phyloP scores from a whole-genome alignment of 2,888 invertebrate species.

The Phaonia tiefii region DNA sequence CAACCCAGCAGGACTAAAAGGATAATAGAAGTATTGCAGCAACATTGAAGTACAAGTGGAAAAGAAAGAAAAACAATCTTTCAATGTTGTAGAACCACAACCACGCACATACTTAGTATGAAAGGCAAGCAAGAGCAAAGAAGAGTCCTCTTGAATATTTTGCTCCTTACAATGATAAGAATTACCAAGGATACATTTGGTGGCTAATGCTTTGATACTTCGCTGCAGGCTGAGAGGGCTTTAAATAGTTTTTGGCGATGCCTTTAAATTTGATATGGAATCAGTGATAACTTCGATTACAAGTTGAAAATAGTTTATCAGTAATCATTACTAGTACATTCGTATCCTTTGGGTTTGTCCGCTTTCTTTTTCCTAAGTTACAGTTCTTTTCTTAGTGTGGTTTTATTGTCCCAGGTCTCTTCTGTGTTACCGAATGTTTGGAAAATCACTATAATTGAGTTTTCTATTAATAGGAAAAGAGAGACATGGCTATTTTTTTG shows the following conservation, averaged over 20 bases:
- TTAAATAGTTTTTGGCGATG: background rate
- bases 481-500: slow-evolving; percentile 13
- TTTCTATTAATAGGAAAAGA: slow-evolving; percentile 32
- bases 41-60: too few species aligned
- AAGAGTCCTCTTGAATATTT: too few species aligned
- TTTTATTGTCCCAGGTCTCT: background rate
- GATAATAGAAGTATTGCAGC: slow-evolving; percentile 17
- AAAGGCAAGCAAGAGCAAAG: too few species aligned
- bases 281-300: slow-evolving; percentile 30
- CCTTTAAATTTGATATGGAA: slow-evolving; percentile 15
- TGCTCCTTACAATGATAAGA: background rate
- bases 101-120: too few species aligned
- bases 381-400: too few species aligned
- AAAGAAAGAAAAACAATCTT: too few species aligned
- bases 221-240: background rate
- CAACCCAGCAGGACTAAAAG: background rate
- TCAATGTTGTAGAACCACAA: too few species aligned
- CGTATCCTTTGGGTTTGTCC: background rate
- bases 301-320: slow-evolving; percentile 28
- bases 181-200: background rate
- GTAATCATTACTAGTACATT: slow-evolving; percentile 25
- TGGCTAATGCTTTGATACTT: background rate
- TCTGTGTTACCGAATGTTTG: slow-evolving; percentile 53
- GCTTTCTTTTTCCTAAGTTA: too few species aligned
- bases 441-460: slow-evolving; percentile 66